phyloP scores from a whole-genome alignment of 2,113 vertebrate species.

The Anhinga anhinga region DNA sequence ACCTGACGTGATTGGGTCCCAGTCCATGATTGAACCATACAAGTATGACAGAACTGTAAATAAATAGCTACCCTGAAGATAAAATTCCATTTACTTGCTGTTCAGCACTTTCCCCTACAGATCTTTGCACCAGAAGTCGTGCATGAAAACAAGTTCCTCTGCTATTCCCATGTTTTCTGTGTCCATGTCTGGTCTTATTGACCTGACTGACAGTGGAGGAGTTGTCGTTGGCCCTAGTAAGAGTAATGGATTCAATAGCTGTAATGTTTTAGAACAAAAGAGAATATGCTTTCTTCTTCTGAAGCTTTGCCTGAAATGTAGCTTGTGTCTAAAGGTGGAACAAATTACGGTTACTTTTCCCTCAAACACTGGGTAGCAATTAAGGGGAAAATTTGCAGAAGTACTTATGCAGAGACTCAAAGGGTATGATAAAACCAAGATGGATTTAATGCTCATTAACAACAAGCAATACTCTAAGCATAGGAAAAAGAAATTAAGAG shows the following conservation, averaged over 20 bases:
- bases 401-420: not conserved
- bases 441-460: not conserved
- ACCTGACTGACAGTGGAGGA: not conserved
- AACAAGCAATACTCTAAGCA: not conserved
- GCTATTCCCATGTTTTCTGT: not conserved
- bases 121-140: not conserved
- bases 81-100: not conserved
- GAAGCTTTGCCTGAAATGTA: not conserved
- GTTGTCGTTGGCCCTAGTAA: not conserved
- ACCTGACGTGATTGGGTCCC: not conserved
- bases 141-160: not conserved
- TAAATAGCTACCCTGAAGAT: not conserved
- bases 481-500: not conserved
- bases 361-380: not conserved
- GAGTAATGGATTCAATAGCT: not conserved
- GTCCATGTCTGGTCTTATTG: not conserved
- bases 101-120: not conserved
- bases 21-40: not conserved
- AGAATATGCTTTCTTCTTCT: not conserved
- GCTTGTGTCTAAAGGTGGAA: not conserved
- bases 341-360: not conserved
- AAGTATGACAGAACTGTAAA: not conserved
- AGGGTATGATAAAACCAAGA: not conserved
- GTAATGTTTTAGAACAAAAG: not conserved
- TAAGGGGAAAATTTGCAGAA: not conserved